Evolutionary conservation across 2,888 invertebrate genomes (phyloP).

Genomic region (Leptothorax acervorum): DNA sequence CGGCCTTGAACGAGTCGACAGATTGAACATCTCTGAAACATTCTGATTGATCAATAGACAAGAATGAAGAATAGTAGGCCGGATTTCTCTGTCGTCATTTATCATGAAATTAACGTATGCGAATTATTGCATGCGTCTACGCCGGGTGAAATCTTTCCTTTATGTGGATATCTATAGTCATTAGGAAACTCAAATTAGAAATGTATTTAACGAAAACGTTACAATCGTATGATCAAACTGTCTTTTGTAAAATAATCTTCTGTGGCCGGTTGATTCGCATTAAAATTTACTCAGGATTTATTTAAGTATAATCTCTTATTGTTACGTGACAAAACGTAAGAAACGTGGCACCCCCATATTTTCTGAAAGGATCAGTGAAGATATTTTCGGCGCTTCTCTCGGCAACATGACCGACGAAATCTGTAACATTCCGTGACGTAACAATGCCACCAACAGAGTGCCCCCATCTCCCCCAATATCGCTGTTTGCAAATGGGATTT

Average conservation of each 20-base stretch:
- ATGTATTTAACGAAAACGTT: background rate
- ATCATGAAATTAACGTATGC: constrained; percentile 42
- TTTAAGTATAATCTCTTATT: background rate
- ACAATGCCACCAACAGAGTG: background rate
- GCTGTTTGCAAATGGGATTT: constrained; percentile 30
- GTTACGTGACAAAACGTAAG: background rate
- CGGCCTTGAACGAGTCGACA: constrained; percentile 49
- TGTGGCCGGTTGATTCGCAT: background rate
- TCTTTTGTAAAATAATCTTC: background rate
- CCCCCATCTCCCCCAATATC: background rate
- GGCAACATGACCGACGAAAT: constrained; percentile 10
- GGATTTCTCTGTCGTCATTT: constrained; percentile 43
- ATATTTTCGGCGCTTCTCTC: background rate
- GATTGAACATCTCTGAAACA: constrained; percentile 45
- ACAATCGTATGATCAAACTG: no score
- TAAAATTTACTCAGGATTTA: background rate
- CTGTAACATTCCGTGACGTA: background rate
- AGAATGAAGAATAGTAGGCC: constrained; percentile 41
- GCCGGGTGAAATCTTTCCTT: background rate
- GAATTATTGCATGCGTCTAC: background rate
- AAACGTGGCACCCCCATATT: background rate
- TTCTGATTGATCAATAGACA: constrained; percentile 46
- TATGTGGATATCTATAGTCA: background rate
- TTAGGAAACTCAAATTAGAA: background rate
- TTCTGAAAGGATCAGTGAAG: background rate